Base-by-base conservation (phyloP, 2,888 invertebrate species). In the Drosophila formosana region DNA sequence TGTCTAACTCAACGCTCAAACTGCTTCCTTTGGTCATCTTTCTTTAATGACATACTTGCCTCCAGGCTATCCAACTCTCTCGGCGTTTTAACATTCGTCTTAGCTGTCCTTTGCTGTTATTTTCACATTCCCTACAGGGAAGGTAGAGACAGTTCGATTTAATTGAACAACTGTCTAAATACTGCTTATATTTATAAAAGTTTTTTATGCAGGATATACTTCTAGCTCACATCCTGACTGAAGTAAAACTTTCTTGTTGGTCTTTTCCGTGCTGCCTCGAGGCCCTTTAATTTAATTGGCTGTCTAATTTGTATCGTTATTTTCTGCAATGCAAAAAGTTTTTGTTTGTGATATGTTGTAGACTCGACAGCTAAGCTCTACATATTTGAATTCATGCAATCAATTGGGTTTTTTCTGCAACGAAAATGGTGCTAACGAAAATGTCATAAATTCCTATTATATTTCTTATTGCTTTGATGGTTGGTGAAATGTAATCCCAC, bases 251-350 rank as follows among this genome's bases (percentile, higher is more conserved):
- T 41, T 41, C 30, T 37, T 51, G 32, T 45, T 51, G 28, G 28
- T 9, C n/a, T 26, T 43, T 28, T 52, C 11, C 8, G 41, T 4
- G n/a, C 32, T 23, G 34, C 41, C 85, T 55, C 49, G 7, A 34
- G 73, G 83, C 70, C 18, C 53, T 81, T 80, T 68, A 56, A 82
- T 80, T 80, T 85, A 82, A 81, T 81, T 81, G 73, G 77, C 77
- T 80, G 66, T 73, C 75, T 57, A 66, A 78, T 84, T 73, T 65
- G 66, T 55, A 63, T 57, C 70, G 51, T 72, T 57, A 23, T 64
- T n/a, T 46, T 61, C 45, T 43, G 53, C 57, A 37, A 66, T 45
- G 55, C 30, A 13, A 43, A 64, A 78, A 75, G 50, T 75, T 66
- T 62, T 46, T 25, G 13, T 18, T 18, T 18, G 18, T 18, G 18